Evolutionary conservation across 1,140 invertebrate species (phyloP).

Genomic region (Holcopasites calliopsidis): DNA sequence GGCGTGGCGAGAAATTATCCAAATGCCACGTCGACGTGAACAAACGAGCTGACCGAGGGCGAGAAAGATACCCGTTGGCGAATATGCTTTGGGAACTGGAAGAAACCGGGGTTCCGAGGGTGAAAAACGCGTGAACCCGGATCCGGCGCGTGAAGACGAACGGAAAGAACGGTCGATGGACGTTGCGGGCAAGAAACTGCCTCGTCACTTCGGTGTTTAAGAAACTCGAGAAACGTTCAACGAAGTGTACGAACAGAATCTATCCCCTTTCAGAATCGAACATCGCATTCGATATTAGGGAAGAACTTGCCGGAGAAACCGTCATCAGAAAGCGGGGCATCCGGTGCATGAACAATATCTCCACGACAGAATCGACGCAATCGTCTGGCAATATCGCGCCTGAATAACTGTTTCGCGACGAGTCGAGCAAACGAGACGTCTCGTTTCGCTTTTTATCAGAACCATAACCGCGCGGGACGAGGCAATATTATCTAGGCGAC

Average conservation of each 20-base stretch:
- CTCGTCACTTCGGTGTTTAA: constrained; percentile 1
- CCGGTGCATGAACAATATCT: neutral
- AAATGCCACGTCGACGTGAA: constrained; percentile 41
- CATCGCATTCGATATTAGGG: no score
- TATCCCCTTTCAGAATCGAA: neutral
- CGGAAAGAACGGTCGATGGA: constrained; percentile 35
- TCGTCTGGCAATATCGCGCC: constrained; percentile 32
- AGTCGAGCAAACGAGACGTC: constrained; percentile 28
- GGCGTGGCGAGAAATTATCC: constrained; percentile 43
- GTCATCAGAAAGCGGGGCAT: neutral
- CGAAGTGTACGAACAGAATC: no score
- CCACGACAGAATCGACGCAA: constrained; percentile 21
- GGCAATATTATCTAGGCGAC: constrained; percentile 12
- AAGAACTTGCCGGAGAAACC: no score
- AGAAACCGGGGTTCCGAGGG: constrained; percentile 23
- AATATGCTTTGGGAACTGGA: constrained; percentile 30
- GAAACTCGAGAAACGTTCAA: neutral
- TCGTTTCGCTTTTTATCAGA: constrained; percentile 41
- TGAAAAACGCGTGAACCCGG: constrained; percentile 24
- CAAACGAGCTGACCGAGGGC: constrained; percentile 37
- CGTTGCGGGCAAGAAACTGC: constrained; percentile 20
- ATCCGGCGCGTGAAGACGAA: constrained; percentile 42
- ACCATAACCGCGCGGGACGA: constrained; percentile 47
- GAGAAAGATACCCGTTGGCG: constrained; percentile 10
- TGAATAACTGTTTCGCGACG: constrained; percentile 37